These are phyloP conservation scores for Caenorhabditis plicata DNA, from an alignment of 2,888 invertebrate genomes.

Conservation along the genomic window DNA sequence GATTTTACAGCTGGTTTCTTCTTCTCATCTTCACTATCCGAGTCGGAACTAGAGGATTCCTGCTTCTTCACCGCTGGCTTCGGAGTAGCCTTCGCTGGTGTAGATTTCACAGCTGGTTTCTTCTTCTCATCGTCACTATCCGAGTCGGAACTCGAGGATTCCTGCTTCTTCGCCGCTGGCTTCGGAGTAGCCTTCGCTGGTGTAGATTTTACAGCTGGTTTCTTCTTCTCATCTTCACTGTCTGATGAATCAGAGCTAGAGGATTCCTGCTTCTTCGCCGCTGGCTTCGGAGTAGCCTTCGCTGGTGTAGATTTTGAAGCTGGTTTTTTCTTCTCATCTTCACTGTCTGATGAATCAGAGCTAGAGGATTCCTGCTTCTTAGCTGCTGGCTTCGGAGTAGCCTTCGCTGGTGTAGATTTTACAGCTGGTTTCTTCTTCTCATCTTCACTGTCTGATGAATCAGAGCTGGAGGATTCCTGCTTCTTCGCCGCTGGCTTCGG, in stretches of 20 bases:
- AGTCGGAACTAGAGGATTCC: conserved; percentile 2
- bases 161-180: conserved; percentile 11
- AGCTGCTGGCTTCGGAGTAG: conserved; percentile 1
- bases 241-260: conserved; percentile 13
- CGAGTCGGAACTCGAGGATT: conserved; percentile 1
- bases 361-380: conserved; percentile 20
- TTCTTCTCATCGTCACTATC: too few relatives aligned
- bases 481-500: conserved; percentile 3
- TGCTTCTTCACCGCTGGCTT: conserved; percentile 2
- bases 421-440: too few relatives aligned
- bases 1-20: neutral
- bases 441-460: too few relatives aligned
- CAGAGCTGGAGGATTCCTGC: neutral
- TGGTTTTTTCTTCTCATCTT: conserved; percentile 24
- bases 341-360: conserved; percentile 22
- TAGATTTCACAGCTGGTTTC: conserved; percentile 1
- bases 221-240: conserved; percentile 7
- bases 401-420: conserved; percentile 1
- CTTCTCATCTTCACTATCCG: too few relatives aligned
- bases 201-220: too few relatives aligned
- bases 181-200: too few relatives aligned
- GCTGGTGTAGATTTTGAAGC: conserved; percentile 17
- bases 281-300: conserved; percentile 21
- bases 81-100: conserved; percentile 9
- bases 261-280: conserved; percentile 9